phyloP scores from a whole-genome alignment of 2,888 invertebrate genomes.

The Hesperia comma region DNA sequence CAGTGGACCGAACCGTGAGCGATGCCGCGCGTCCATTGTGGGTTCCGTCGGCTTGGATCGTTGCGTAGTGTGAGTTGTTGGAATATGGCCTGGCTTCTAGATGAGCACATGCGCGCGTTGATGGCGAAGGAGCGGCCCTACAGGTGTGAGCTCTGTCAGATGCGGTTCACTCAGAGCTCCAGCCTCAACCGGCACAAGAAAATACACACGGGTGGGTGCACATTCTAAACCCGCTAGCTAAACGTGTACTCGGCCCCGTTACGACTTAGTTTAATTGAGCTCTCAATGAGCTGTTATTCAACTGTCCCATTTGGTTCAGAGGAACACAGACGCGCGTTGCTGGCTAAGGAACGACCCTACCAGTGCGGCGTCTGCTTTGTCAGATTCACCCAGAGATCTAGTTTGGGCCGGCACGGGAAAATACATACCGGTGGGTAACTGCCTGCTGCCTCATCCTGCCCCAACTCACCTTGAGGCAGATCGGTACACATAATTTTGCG shows the following conservation, averaged over 20 bases:
- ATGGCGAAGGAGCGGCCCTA: slow-evolving; percentile 85
- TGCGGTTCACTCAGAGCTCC: slow-evolving; percentile 89
- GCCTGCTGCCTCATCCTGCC: slow-evolving; percentile 62
- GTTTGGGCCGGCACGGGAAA: slow-evolving; percentile 87
- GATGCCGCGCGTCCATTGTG: slow-evolving; percentile 54
- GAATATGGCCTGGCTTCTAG: slow-evolving; percentile 77
- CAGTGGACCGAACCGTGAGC: slow-evolving; percentile 52
- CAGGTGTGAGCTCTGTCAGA: slow-evolving; percentile 87
- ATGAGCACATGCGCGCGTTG: slow-evolving; percentile 83
- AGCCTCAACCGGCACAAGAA: slow-evolving; percentile 89
- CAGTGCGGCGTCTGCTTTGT: slow-evolving; percentile 87
- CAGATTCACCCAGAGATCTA: slow-evolving; percentile 87
- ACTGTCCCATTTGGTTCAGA: slow-evolving; percentile 74
- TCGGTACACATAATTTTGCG: slow-evolving; percentile 61
- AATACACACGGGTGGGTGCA: slow-evolving; percentile 86
- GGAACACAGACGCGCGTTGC: slow-evolving; percentile 78
- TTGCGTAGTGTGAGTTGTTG: slow-evolving; percentile 56
- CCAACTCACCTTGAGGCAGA: slow-evolving; percentile 73
- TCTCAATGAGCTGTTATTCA: slow-evolving; percentile 49
- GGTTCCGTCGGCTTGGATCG: slow-evolving; percentile 53
- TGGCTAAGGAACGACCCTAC: slow-evolving; percentile 82
- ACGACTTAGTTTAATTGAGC: slow-evolving; percentile 33
- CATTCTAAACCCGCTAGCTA: slow-evolving; percentile 52
- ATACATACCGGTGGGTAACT: slow-evolving; percentile 84
- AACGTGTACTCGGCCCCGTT: slow-evolving; percentile 50